These are phyloP conservation scores for Leiothrix lutea DNA, from an alignment of 2,113 vertebrate species.

Conservation along the genomic window DNA sequence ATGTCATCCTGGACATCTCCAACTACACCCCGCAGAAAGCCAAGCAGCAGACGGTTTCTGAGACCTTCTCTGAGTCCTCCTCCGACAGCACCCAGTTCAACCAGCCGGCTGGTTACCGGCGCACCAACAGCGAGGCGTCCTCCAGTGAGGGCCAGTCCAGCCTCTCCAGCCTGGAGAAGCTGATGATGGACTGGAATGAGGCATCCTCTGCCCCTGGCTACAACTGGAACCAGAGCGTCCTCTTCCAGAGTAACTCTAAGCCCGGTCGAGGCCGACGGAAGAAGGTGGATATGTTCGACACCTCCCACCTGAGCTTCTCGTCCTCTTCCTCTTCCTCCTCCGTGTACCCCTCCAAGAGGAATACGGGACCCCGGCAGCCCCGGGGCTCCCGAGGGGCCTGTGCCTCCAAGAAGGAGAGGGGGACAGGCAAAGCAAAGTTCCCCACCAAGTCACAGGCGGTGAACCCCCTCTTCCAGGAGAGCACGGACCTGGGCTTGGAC, in stretches of 20 bases:
- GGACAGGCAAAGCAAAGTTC: conserved; percentile 82
- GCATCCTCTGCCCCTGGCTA: conserved; percentile 90
- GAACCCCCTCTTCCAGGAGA: conserved; percentile 90
- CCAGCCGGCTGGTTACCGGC: conserved; percentile 79
- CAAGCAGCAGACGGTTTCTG: conserved; percentile 87
- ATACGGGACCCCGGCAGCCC: conserved; percentile 83
- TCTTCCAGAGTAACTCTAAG: conserved; percentile 94
- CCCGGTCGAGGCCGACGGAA: conserved; percentile 91
- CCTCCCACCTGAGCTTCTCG: conserved; percentile 81
- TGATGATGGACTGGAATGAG: conserved; percentile 99
- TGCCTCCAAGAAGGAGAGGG: conserved; percentile 88
- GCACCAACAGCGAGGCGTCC: conserved; percentile 82
- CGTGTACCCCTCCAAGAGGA: conserved; percentile 87
- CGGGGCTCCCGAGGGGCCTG: conserved; percentile 86
- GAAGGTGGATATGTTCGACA: conserved; percentile 88
- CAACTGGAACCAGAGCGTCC: conserved; percentile 98
- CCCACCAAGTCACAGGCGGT: conserved; percentile 79
- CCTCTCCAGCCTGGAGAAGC: conserved; percentile 95
- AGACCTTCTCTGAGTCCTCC: conserved; percentile 94
- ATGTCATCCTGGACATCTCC: conserved; percentile 98
- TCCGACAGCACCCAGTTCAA: conserved; percentile 95
- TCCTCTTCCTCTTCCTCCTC: conserved; percentile 87
- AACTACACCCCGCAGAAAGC: conserved; percentile 99
- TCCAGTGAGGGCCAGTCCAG: conserved; percentile 90
- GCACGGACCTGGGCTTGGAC: conserved; percentile 85